A percentile compares a stretch with the other conserved stretches of the same genome.
Conservation (phyloP, 1,140 invertebrate species). For the Pentalonia nigronervosa region DNA sequence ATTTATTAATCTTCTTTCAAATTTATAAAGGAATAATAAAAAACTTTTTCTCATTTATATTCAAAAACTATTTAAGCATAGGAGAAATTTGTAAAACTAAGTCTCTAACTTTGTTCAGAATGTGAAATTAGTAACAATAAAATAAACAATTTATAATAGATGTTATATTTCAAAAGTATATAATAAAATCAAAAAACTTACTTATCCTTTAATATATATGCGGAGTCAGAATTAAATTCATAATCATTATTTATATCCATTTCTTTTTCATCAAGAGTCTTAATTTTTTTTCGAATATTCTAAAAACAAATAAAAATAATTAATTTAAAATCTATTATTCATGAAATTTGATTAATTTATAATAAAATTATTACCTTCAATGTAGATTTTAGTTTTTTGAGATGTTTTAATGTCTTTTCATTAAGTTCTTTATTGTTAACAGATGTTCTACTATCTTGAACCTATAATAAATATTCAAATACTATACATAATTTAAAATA, state of each 20-base stretch:
- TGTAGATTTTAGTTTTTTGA: background rate
- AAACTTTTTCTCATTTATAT: too few species aligned
- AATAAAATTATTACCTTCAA: background rate
- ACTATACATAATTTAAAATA: too few species aligned
- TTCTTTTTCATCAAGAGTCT: conserved; percentile 18
- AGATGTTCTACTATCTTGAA: conserved; percentile 9
- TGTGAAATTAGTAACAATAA: too few species aligned
- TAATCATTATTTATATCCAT: conserved; percentile 30
- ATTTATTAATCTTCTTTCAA: background rate
- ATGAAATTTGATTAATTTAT: background rate
- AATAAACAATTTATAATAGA: too few species aligned
- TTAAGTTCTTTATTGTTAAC: background rate
- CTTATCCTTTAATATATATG: conserved; percentile 37
- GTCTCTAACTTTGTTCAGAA: too few species aligned
- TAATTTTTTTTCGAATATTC: conserved; percentile 2
- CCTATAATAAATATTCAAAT: background rate
- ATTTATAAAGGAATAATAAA: background rate
- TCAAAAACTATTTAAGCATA: too few species aligned
- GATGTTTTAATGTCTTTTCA: background rate
- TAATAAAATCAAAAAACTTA: background rate
- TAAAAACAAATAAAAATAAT: conserved; percentile 14
- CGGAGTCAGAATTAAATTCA: background rate
- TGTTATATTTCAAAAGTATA: background rate
- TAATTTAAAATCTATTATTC: background rate
- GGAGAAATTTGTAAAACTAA: too few species aligned